Conservation (phyloP, 2,113 vertebrate genomes). For the Pagrus major region DNA sequence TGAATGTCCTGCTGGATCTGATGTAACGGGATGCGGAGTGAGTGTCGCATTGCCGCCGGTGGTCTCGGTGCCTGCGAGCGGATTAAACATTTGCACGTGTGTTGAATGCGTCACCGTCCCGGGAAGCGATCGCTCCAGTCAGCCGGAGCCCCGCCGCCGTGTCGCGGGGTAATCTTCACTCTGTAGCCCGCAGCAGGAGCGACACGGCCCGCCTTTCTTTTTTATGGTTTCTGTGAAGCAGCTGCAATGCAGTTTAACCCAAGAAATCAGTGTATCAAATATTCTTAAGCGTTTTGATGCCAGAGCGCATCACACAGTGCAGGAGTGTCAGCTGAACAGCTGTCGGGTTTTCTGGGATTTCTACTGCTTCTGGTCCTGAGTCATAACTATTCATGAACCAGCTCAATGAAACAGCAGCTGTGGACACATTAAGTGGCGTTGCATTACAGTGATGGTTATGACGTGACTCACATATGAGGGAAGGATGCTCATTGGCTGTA, state of each 20-base stretch:
- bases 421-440: constrained; percentile 14
- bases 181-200: neutral
- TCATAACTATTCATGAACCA: constrained; percentile 37
- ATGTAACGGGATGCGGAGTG: constrained; percentile 51
- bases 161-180: constrained; percentile 8
- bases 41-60: constrained; percentile 85
- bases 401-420: constrained; percentile 29
- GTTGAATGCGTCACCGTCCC: constrained; percentile 78
- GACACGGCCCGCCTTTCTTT: neutral
- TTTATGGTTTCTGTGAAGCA: neutral
- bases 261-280: neutral
- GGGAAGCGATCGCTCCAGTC: constrained; percentile 48
- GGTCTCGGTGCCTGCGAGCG: constrained; percentile 61
- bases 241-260: constrained; percentile 70
- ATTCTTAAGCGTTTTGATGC: neutral
- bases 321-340: too few relatives aligned
- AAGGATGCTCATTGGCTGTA: constrained; percentile 5
- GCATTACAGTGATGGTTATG: constrained; percentile 21
- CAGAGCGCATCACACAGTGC: neutral
- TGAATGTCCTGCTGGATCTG: neutral
- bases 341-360: too few relatives aligned
- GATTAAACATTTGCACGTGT: constrained; percentile 72
- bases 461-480: neutral
- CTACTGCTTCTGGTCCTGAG: constrained; percentile 1
- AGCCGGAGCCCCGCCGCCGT: constrained; percentile 9